Base-by-base conservation (phyloP, 1,140 invertebrate genomes). In the Bombus pascuorum region DNA sequence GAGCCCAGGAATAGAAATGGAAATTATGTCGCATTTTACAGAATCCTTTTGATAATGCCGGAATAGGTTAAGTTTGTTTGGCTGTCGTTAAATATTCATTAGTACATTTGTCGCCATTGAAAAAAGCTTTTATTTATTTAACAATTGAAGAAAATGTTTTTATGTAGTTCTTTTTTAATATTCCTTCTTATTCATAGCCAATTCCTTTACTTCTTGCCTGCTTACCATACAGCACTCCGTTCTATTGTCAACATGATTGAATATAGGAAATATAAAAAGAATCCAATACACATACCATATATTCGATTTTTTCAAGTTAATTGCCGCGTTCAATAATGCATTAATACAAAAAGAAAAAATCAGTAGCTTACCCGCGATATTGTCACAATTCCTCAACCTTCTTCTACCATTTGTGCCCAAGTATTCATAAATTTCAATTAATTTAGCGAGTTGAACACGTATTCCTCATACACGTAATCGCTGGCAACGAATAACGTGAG, bases 261-360 rank as follows among this genome's bases (percentile, higher is more conserved):
- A 94, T 94, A 94, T 25, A 90, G 91, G 89, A 92, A 91, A 93
- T 90, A 91, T 90, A 88, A 93, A 93, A 88, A 88, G 81, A 68
- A 84, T 73, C 80, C 91, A 84, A 91, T 93, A 94, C 94, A 94
- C 92, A 92, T 92, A 92, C 93, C 93, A 92, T 66, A 94, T 94
- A 93, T 93, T 95, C 92, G 92, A 94, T 95, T 94, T 94, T 93
- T 94, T 94, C 90, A 90, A 91, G 92, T 94, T 94, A 94, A 95
- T 95, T 94, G 92, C 91, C 87, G 91, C 88, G 89, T 91, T 92
- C 91, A 93, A 93, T 94, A 94, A 93, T 93, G 94, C 92, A 94
- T 94, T 94, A 94, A 91, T 89, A 88, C 91, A 91, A 92, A 93
- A 93, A 93, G 93, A 92, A 91, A 92, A 90, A 92, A 91, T 25